Conservation (phyloP, 2,113 vertebrate genomes). For the Polypterus bichir region DNA sequence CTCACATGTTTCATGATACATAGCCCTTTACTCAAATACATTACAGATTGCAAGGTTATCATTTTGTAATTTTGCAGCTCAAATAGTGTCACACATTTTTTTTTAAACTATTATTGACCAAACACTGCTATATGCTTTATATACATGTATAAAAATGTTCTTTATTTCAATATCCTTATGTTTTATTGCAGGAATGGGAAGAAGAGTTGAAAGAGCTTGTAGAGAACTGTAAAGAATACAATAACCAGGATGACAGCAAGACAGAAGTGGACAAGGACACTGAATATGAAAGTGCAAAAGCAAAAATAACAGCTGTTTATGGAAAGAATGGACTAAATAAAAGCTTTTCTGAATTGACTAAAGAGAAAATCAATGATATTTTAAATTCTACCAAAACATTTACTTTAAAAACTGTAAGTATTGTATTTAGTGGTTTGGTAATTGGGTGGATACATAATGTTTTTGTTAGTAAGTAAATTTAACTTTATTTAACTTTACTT, state of each 20-base stretch:
- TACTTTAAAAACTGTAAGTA: not conserved
- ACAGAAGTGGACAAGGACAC: no score
- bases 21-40: not conserved
- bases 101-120: not conserved
- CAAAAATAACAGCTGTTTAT: not conserved
- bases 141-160: not conserved
- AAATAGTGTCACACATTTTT: no score
- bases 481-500: no score
- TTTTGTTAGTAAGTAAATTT: no score
- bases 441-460: no score
- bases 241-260: not conserved
- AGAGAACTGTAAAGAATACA: not conserved
- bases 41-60: no score
- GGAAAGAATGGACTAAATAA: not conserved
- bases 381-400: not conserved
- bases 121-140: not conserved
- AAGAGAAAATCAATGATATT: not conserved
- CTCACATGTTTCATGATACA: not conserved
- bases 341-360: not conserved
- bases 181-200: constrained; percentile 3
- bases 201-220: not conserved
- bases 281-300: not conserved
- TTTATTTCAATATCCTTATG: not conserved
- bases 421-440: no score
- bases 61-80: no score